Conservation (phyloP, 2,797 vertebrate genomes). For the Silurus aristotelis region DNA sequence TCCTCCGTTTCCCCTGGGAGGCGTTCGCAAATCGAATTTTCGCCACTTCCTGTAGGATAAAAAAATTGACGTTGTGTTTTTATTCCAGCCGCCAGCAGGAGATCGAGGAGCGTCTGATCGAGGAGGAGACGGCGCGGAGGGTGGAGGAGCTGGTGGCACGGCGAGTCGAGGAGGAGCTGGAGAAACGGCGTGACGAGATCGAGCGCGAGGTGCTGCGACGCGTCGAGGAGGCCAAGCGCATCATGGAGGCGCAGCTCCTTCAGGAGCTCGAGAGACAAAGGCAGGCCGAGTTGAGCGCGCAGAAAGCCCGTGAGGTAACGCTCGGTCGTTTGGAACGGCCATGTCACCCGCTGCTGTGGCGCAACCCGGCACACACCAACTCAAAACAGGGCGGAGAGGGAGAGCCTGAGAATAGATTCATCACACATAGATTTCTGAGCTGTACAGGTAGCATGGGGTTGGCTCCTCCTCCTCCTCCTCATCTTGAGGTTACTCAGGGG, state of each 20-base stretch:
- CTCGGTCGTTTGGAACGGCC: slow-evolving; percentile 97
- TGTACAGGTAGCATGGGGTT: not conserved
- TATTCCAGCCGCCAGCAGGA: slow-evolving; percentile 89
- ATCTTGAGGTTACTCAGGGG: not conserved
- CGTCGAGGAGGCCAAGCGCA: slow-evolving; percentile 98
- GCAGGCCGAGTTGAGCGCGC: slow-evolving; percentile 95
- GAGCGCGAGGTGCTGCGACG: slow-evolving; percentile 95
- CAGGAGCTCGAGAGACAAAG: slow-evolving; percentile 98
- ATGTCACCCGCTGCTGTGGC: slow-evolving; percentile 56
- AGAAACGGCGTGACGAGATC: slow-evolving; percentile 97
- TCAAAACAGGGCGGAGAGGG: slow-evolving; percentile 20
- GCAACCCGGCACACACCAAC: slow-evolving; percentile 40
- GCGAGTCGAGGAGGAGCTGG: slow-evolving; percentile 95
- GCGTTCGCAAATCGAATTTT: slow-evolving; percentile 58
- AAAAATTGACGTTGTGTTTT: not conserved
- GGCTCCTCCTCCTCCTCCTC: not conserved
- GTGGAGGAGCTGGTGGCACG: slow-evolving; percentile 98
- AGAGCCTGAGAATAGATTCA: not conserved
- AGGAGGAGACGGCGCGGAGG: slow-evolving; percentile 96
- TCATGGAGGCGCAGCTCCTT: slow-evolving; percentile 99
- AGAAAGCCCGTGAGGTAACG: slow-evolving; percentile 99
- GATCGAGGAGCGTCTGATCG: slow-evolving; percentile 98
- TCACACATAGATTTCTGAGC: not conserved
- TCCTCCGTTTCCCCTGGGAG: slow-evolving; percentile 47
- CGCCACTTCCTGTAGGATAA: not conserved